A percentile compares a stretch with the other conserved stretches of the same genome.
Conservation (phyloP, 1,140 invertebrate species). For the Myzus persicae region DNA sequence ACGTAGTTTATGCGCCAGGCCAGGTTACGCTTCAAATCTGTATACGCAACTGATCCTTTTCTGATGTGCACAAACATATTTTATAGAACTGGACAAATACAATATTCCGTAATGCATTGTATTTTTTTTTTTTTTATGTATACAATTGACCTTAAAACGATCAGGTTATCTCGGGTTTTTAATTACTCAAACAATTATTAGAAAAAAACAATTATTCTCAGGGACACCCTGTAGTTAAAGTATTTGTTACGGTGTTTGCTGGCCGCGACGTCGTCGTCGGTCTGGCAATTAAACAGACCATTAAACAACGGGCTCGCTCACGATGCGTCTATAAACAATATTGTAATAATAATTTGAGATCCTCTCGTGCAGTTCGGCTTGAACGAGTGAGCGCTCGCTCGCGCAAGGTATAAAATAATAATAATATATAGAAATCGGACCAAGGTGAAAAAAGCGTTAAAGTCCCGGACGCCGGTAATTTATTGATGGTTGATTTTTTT, state of each 20-base stretch:
- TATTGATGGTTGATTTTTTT: slow-evolving; percentile 24
- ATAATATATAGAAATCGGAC: background rate
- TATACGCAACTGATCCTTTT: background rate
- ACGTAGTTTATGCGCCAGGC: too few relatives aligned
- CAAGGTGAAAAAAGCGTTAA: slow-evolving; percentile 27
- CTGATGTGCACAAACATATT: too few relatives aligned
- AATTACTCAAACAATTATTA: background rate
- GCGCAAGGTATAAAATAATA: background rate
- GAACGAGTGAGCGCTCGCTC: too few relatives aligned
- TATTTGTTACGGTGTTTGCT: background rate
- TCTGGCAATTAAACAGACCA: slow-evolving; percentile 48
- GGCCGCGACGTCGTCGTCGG: background rate
- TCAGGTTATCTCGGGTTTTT: background rate
- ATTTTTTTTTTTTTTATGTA: background rate
- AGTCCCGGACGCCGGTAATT: slow-evolving; percentile 1
- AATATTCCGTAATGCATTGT: background rate
- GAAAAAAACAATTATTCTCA: slow-evolving; percentile 7
- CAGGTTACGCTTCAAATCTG: too few relatives aligned
- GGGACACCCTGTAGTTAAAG: background rate
- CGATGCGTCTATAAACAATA: background rate
- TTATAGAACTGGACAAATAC: background rate
- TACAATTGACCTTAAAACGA: background rate
- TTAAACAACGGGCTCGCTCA: slow-evolving; percentile 21
- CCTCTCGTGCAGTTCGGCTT: background rate
- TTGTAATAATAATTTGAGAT: slow-evolving; percentile 13